Evolutionary conservation across 2,797 vertebrate genomes (phyloP).

Genomic region (Chaetodon trifasciatus): DNA sequence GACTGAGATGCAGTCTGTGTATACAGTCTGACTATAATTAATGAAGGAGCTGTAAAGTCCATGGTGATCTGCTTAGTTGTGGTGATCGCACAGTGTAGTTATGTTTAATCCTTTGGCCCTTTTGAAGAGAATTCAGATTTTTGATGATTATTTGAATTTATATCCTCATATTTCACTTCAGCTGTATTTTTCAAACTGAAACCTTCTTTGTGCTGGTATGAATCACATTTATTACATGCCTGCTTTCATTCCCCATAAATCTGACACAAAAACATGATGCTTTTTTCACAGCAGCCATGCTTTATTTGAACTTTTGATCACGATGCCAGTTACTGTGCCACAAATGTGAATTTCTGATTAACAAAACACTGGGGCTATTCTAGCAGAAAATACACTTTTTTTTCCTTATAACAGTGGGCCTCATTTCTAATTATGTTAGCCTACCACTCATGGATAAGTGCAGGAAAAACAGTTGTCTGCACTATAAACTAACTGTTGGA

Average conservation of each 20-base stretch:
- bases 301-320: conserved; percentile 18
- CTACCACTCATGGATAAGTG: conserved; percentile 38
- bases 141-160: conserved; percentile 5
- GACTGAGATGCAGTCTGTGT: not conserved
- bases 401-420: conserved; percentile 18
- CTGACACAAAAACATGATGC: not conserved
- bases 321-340: conserved; percentile 18
- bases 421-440: conserved; percentile 41
- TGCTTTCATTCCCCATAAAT: not conserved
- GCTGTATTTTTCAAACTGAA: not conserved
- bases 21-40: not conserved
- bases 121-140: not conserved
- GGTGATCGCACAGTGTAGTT: not conserved
- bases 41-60: not conserved
- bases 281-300: not conserved
- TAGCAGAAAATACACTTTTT: conserved; percentile 6
- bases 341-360: conserved; percentile 19
- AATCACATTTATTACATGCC: not conserved
- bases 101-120: conserved; percentile 4
- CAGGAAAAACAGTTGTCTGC: conserved; percentile 44
- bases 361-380: conserved; percentile 1
- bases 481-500: conserved; percentile 52
- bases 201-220: not conserved
- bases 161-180: not conserved
- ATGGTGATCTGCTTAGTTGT: not conserved